These are phyloP conservation scores for Bathynomus jamesi DNA, from an alignment of 1,140 invertebrate species.

Conservation along the genomic window DNA sequence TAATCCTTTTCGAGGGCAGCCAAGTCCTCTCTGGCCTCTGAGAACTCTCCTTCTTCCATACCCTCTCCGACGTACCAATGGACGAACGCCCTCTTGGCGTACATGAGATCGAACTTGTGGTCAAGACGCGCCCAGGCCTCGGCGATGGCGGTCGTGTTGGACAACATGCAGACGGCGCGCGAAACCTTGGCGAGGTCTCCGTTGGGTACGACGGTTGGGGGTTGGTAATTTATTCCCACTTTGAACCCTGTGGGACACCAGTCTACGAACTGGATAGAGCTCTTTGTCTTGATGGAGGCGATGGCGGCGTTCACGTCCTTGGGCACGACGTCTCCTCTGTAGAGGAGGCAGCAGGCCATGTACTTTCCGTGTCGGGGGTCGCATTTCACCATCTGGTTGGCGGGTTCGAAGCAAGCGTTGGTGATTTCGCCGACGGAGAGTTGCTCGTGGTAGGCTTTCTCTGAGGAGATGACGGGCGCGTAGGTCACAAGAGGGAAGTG, in stretches of 20 bases:
- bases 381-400: no score
- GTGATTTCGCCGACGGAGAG: slow-evolving; percentile 55
- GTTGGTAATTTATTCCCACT: no score
- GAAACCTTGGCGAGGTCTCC: no score
- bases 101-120: slow-evolving; percentile 54
- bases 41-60: slow-evolving; percentile 69
- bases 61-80: slow-evolving; percentile 62
- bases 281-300: slow-evolving; percentile 46
- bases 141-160: slow-evolving; percentile 66
- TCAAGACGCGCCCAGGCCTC: slow-evolving; percentile 54
- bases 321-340: no score
- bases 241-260: no score
- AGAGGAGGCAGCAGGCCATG: no score
- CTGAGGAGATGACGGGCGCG: slow-evolving; percentile 72
- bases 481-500: no score
- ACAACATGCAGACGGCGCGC: slow-evolving; percentile 65
- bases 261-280: no score
- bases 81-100: slow-evolving; percentile 64
- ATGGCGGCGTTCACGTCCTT: no score
- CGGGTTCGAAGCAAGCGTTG: no score
- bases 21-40: slow-evolving; percentile 63
- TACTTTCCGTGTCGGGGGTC: no score
- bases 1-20: no score
- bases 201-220: slow-evolving; percentile 71
- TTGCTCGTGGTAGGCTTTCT: slow-evolving; percentile 60